These are phyloP conservation scores for Busseola fusca DNA, from an alignment of 2,888 invertebrate genomes.

Conservation along the genomic window DNA sequence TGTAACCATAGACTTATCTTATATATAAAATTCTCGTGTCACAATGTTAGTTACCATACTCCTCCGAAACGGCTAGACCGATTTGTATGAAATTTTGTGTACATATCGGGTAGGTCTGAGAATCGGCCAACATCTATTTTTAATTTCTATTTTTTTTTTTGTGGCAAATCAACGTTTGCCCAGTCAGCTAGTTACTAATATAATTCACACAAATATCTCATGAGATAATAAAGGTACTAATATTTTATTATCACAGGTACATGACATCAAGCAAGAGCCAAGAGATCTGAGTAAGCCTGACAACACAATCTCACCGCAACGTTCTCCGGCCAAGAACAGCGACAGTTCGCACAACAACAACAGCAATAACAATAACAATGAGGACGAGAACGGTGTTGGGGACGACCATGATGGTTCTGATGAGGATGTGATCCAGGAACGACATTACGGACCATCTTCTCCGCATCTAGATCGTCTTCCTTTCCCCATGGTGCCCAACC, in stretches of 20 bases:
- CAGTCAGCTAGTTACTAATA: not conserved
- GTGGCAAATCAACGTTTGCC: too few relatives aligned
- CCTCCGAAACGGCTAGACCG: too few relatives aligned
- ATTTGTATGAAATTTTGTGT: too few relatives aligned
- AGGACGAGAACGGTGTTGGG: constrained; percentile 85
- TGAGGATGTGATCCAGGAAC: constrained; percentile 83
- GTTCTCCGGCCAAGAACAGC: constrained; percentile 89
- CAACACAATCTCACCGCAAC: constrained; percentile 82
- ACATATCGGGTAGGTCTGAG: too few relatives aligned
- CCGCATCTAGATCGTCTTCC: constrained; percentile 88
- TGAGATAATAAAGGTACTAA: not conserved
- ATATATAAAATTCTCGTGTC: too few relatives aligned
- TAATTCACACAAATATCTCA: not conserved
- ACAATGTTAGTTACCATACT: too few relatives aligned
- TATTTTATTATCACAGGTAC: constrained; percentile 76
- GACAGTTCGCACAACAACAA: constrained; percentile 86
- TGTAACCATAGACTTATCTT: not conserved
- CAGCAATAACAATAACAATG: constrained; percentile 83
- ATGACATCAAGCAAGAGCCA: constrained; percentile 89
- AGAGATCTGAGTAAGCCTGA: constrained; percentile 84
- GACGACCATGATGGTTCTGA: constrained; percentile 87
- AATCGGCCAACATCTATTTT: too few relatives aligned
- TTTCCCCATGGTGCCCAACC: constrained; percentile 95
- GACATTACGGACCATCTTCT: constrained; percentile 80
- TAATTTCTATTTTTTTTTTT: too few relatives aligned